These are phyloP conservation scores for Anthophora plumipes DNA, from an alignment of 2,888 invertebrate genomes.

Conservation along the genomic window DNA sequence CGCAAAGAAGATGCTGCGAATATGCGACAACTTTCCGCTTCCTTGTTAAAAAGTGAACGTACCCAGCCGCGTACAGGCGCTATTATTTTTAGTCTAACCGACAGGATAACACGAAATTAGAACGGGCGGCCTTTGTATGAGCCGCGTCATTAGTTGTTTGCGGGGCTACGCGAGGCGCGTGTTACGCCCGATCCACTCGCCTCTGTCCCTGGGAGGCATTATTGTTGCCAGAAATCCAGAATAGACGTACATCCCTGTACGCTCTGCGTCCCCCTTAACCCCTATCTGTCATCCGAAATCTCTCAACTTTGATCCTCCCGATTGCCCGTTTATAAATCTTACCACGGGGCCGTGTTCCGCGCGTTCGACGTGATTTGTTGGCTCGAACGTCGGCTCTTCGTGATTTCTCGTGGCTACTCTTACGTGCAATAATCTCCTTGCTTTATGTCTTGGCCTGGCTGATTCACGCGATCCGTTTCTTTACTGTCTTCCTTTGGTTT, in stretches of 20 bases:
- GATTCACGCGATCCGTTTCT: not conserved
- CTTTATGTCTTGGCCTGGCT: not conserved
- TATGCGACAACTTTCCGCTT: slow-evolving; percentile 14
- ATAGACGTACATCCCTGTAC: slow-evolving; percentile 64
- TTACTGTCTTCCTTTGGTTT: too few relatives aligned
- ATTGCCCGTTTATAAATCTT: slow-evolving; percentile 35
- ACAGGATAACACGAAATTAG: slow-evolving; percentile 73
- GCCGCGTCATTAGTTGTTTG: slow-evolving; percentile 72
- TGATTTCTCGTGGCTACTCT: not conserved
- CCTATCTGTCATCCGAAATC: slow-evolving; percentile 55
- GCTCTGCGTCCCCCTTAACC: slow-evolving; percentile 53
- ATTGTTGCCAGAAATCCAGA: slow-evolving; percentile 74
- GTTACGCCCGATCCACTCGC: slow-evolving; percentile 61
- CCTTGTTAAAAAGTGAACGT: slow-evolving; percentile 58
- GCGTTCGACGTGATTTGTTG: slow-evolving; percentile 40
- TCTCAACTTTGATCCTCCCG: slow-evolving; percentile 60
- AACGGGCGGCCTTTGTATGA: slow-evolving; percentile 71
- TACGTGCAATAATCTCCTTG: not conserved
- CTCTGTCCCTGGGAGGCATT: slow-evolving; percentile 73
- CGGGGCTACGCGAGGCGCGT: slow-evolving; percentile 45
- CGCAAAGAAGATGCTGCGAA: not conserved
- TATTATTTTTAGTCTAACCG: slow-evolving; percentile 63
- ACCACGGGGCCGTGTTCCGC: not conserved
- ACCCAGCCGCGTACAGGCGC: slow-evolving; percentile 36
- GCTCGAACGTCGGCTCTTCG: not conserved